Evolutionary conservation across 2,888 invertebrate genomes (phyloP).

Genomic region (Pandemis corylana): DNA sequence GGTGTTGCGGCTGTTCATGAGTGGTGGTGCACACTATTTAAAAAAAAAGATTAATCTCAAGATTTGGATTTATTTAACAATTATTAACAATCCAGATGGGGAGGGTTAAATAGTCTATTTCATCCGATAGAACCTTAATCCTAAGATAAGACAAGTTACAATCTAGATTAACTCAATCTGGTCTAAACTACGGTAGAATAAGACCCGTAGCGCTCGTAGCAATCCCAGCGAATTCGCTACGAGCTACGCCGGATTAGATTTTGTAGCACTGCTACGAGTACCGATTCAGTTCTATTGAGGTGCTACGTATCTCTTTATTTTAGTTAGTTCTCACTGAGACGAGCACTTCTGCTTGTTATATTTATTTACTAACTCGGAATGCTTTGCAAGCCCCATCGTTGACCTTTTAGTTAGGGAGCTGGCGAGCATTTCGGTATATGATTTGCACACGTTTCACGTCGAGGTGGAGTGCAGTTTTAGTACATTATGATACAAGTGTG

Average conservation of each 20-base stretch:
- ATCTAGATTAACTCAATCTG: constrained; percentile 7
- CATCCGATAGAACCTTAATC: neutral
- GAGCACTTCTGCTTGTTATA: neutral
- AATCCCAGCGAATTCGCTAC: constrained; percentile 3
- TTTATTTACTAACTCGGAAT: neutral
- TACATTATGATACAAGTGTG: too few species aligned
- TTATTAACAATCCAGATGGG: neutral
- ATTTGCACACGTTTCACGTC: too few species aligned
- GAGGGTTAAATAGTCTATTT: neutral
- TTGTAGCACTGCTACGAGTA: neutral
- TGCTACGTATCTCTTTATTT: neutral
- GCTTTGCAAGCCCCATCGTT: neutral
- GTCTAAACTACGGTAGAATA: neutral
- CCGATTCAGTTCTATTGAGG: neutral
- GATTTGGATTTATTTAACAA: too few species aligned
- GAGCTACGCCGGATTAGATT: constrained; percentile 10
- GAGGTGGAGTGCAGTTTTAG: too few species aligned
- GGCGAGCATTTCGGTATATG: too few species aligned
- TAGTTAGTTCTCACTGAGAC: neutral
- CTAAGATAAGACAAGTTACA: neutral
- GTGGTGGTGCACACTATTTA: too few species aligned
- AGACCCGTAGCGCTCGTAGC: constrained; percentile 7
- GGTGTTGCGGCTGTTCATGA: too few species aligned
- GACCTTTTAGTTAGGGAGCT: too few species aligned
- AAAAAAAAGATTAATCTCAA: too few species aligned